phyloP scores from a whole-genome alignment of 2,888 invertebrate species.

The Diogma glabrata region DNA sequence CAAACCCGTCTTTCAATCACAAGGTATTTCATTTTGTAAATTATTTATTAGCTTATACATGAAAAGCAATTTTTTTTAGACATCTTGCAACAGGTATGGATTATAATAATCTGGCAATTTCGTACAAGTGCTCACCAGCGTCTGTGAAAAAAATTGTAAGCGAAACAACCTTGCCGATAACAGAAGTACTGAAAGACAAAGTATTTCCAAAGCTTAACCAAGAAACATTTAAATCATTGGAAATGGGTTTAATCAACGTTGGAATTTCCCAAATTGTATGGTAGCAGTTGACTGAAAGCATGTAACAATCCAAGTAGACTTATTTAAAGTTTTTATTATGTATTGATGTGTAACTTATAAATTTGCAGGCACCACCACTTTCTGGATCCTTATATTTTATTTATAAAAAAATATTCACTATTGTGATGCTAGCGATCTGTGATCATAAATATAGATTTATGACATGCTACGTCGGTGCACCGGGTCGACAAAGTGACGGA shows the following conservation, averaged over 20 bases:
- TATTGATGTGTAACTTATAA: neutral
- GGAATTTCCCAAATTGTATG: neutral
- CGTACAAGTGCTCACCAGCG: neutral
- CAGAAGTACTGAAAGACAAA: neutral
- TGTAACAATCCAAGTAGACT: neutral
- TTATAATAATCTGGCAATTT: neutral
- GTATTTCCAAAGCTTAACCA: neutral
- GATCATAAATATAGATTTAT: neutral
- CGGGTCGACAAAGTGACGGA: constrained; percentile 6
- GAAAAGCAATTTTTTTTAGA: neutral
- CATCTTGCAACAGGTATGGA: neutral
- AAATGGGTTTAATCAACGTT: neutral
- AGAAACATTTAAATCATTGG: neutral
- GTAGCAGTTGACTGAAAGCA: neutral
- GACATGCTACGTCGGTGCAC: neutral
- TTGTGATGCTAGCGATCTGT: neutral
- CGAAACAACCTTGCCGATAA: neutral
- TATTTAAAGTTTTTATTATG: neutral
- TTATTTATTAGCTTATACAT: too few species aligned
- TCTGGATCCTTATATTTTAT: neutral
- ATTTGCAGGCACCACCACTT: neutral
- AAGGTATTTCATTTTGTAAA: too few species aligned
- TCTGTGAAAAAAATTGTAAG: neutral
- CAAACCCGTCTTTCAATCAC: too few species aligned
- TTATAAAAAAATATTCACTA: neutral